Evolutionary conservation across 2,888 invertebrate genomes (phyloP), one percentile per base, ranked within the genome.

Genomic region (Artemia sinica): DNA sequence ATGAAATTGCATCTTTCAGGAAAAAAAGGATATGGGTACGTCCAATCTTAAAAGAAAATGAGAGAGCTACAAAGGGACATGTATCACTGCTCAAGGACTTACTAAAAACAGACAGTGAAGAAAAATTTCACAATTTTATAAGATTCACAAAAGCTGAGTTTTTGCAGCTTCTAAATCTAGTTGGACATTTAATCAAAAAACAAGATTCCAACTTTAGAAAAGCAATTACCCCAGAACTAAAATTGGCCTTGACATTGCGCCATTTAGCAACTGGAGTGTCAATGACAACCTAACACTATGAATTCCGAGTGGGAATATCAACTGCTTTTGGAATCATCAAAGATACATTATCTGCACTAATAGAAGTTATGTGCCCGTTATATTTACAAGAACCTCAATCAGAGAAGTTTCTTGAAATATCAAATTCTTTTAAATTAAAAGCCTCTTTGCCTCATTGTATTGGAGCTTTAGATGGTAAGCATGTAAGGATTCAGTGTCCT

Each of bases 51-150:
- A 13, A 14, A 58, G n/a, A 13, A n/a, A 14, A 58, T n/a, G n/a
- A 58, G 14, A 58, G 58, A 58, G 58, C 13, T n/a, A 58, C 13
- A n/a, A 13, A 14, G 13, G 58, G 58, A 14, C 58, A 58, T n/a
- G n/a, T 58, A 14, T 69, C 71, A 69, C 67, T 73, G 68, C 67
- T 73, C 69, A 49, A 72, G 68, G 69, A 72, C 72, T 52, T 71
- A 28, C 52, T 69, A 67, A n/a, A 68, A 71, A 67, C 73, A 73
- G 70, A 71, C 71, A 58, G 58, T 52, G 66, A 70, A 50, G 65
- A 50, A 58, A 58, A 58, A 48, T 71, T 67, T 49, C 63, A 66
- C 51, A 70, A 70, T 50, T 52, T 66, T 71, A 69, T 71, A 69
- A 67, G 71, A 66, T 66, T 71, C 66, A 65, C 68, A 41, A 51